These are phyloP conservation scores for Pteropus rufus DNA, from an alignment of 2,797 vertebrate species.

Conservation along the genomic window DNA sequence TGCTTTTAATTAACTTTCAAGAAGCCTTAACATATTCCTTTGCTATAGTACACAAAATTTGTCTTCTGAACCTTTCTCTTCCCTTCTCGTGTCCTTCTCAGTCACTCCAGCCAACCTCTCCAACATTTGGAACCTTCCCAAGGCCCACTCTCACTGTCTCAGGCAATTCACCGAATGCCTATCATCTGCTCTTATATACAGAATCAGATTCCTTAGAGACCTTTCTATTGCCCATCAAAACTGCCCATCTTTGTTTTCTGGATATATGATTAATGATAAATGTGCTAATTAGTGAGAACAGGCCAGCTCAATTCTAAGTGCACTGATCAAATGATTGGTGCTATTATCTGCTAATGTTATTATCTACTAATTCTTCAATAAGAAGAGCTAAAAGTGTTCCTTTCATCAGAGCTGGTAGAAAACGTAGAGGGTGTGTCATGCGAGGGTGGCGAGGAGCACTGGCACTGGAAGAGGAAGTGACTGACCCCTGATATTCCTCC, in stretches of 20 bases:
- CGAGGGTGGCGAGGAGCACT: background rate
- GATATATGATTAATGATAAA: background rate
- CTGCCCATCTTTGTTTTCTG: background rate
- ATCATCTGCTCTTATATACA: background rate
- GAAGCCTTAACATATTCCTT: background rate
- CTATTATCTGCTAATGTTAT: background rate
- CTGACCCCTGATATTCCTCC: background rate
- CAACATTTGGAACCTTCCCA: background rate
- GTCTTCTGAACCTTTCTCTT: slow-evolving; percentile 9
- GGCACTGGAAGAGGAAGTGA: background rate
- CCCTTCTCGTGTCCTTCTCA: background rate
- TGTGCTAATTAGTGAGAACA: background rate
- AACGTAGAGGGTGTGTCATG: background rate
- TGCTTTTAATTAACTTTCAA: slow-evolving; percentile 28
- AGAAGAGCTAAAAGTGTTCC: background rate
- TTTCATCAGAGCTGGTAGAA: background rate
- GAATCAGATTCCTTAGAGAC: background rate
- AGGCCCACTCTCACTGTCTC: background rate
- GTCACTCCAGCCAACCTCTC: background rate
- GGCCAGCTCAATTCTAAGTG: background rate
- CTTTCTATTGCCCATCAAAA: background rate
- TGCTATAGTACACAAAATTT: background rate
- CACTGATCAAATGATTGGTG: background rate
- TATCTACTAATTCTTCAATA: background rate
- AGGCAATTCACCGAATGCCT: background rate